Conservation (phyloP, 2,113 vertebrate genomes). For the Epinephelus cyanopodus region DNA sequence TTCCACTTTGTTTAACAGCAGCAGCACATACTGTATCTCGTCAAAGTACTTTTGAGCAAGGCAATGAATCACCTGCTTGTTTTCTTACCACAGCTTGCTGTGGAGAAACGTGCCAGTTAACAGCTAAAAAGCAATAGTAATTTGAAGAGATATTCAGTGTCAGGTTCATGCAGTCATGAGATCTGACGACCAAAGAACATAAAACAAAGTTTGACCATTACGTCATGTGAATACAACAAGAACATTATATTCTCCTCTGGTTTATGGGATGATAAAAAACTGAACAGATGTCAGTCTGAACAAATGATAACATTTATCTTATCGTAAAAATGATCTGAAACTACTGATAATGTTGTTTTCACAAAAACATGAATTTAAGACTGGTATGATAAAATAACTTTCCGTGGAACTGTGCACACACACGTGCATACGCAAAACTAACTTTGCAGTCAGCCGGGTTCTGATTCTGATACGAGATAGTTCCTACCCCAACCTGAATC, state of each 20-base stretch:
- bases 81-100: background rate
- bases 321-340: background rate
- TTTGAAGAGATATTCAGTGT: background rate
- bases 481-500: constrained; percentile 3
- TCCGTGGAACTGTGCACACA: background rate
- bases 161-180: too few species aligned
- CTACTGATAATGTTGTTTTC: background rate
- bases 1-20: background rate
- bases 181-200: too few species aligned
- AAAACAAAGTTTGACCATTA: background rate
- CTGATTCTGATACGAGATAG: too few species aligned
- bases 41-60: too few species aligned
- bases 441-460: too few species aligned
- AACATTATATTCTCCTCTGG: background rate
- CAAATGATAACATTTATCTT: too few species aligned
- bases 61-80: too few species aligned
- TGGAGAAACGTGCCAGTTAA: background rate
- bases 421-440: too few species aligned
- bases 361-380: background rate
- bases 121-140: background rate
- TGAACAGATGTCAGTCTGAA: background rate
- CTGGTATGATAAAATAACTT: too few species aligned
- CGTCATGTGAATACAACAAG: background rate
- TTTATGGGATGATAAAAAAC: background rate
- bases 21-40: background rate